Conservation (phyloP, 2,797 vertebrate species). For the Pipistrellus pipistrellus region DNA sequence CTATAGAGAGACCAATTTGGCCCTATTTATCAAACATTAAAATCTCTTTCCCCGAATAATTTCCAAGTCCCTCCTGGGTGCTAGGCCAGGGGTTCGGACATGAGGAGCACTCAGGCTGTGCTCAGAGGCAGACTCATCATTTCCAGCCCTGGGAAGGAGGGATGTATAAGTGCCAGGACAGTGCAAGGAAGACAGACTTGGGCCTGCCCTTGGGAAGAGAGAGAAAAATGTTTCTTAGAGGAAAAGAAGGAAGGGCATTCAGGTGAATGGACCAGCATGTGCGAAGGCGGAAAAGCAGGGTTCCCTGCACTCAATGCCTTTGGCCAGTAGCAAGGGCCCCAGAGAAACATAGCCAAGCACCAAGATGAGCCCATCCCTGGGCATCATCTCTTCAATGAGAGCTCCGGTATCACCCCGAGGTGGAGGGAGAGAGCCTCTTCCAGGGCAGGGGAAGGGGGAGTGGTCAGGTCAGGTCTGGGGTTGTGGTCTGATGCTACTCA, state of each 20-base stretch:
- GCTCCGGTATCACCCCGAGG: background rate
- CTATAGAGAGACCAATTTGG: background rate
- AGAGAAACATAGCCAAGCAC: background rate
- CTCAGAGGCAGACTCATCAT: background rate
- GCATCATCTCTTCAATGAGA: background rate
- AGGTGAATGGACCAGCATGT: background rate
- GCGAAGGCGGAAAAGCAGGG: background rate
- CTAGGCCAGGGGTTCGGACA: background rate
- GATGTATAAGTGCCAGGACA: background rate
- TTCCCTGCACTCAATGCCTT: background rate
- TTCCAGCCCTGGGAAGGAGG: background rate
- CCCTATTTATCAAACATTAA: background rate
- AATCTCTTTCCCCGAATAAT: background rate
- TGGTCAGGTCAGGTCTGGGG: background rate
- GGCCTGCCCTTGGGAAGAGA: background rate
- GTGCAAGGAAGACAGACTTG: background rate
- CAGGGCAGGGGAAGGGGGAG: background rate
- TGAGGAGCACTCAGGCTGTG: background rate
- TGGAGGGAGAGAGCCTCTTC: background rate
- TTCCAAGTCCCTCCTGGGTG: conserved; percentile 2
- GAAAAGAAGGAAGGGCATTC: background rate
- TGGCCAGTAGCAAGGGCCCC: background rate
- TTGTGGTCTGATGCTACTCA: background rate
- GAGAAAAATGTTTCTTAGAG: background rate
- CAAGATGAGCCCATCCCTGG: background rate